A percentile compares a stretch with the other conserved stretches of the same genome.
Evolutionary conservation across 2,113 vertebrate species (phyloP).

Genomic region (Nannospalax galili): DNA sequence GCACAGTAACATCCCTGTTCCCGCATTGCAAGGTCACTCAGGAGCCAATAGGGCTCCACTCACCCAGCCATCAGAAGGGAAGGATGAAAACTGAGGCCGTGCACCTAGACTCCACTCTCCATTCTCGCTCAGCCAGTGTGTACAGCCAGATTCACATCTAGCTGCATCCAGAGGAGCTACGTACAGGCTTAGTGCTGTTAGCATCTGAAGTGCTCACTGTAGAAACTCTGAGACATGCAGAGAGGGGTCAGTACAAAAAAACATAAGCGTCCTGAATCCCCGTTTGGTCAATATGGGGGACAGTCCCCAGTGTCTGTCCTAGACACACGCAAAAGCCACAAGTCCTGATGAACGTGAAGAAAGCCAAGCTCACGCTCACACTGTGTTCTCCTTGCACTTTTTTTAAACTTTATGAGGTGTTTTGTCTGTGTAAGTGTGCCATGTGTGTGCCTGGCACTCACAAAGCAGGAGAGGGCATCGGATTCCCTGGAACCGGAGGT

Average conservation of each 20-base stretch:
- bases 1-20: not conserved
- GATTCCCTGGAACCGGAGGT: no score
- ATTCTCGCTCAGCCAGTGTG: not conserved
- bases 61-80: rapidly evolving
- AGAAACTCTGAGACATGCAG: not conserved
- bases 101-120: not conserved
- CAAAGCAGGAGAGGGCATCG: no score
- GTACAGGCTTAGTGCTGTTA: no score
- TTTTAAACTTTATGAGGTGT: no score
- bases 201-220: not conserved
- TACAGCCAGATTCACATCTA: rapidly evolving
- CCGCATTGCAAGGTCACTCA: not conserved
- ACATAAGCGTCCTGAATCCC: not conserved
- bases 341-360: rapidly evolving
- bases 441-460: no score
- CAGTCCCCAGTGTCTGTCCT: not conserved
- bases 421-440: no score
- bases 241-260: no score
- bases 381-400: no score
- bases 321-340: no score
- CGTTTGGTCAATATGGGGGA: rapidly evolving
- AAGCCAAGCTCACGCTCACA: no score
- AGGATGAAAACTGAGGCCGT: no score
- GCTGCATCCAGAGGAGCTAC: no score
- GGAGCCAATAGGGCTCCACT: not conserved